phyloP scores from a whole-genome alignment of 2,888 invertebrate species.

The Philhelius pedissequus region DNA sequence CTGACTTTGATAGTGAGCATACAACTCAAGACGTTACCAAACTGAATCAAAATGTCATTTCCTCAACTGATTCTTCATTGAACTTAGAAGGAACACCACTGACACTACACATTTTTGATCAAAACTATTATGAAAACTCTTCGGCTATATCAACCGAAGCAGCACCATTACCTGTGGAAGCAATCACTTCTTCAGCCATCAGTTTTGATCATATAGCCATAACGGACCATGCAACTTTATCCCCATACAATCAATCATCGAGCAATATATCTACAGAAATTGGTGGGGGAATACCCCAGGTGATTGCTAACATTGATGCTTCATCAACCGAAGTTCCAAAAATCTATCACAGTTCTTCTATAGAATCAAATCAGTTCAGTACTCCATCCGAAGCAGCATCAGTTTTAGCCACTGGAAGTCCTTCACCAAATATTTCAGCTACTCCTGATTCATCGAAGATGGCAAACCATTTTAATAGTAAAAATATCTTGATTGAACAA shows the following conservation, averaged over 20 bases:
- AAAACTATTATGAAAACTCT: background rate
- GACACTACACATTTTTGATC: background rate
- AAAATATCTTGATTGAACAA: background rate
- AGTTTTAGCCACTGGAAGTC: background rate
- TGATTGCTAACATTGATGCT: background rate
- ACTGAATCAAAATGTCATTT: background rate
- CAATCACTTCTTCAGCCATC: background rate
- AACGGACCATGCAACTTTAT: background rate
- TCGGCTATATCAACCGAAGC: background rate
- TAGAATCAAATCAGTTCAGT: background rate
- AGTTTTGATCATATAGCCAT: background rate
- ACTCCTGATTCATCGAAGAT: background rate
- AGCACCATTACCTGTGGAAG: background rate
- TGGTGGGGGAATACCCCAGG: background rate
- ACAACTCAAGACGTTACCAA: background rate
- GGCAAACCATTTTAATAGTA: fast-evolving
- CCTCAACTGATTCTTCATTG: background rate
- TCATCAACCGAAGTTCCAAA: background rate
- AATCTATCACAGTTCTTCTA: background rate
- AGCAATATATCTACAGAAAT: background rate
- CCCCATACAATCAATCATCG: background rate
- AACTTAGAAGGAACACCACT: background rate
- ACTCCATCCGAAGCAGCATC: background rate
- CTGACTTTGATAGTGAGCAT: background rate
- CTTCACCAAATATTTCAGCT: background rate